Base-by-base conservation (phyloP, 2,888 invertebrate species). In the Macrophya alboannulata region DNA sequence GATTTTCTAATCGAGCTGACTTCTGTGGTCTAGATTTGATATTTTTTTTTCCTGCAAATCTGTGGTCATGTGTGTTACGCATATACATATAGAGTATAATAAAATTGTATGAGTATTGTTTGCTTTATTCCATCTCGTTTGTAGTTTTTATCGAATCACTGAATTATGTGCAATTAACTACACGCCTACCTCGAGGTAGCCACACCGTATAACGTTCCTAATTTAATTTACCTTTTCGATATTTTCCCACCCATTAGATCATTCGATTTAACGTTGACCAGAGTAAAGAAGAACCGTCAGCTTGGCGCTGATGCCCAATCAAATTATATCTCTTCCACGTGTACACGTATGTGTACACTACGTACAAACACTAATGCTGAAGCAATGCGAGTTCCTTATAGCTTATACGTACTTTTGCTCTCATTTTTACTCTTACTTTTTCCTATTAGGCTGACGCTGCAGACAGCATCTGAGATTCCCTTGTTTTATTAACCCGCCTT, bases 211-310 rank as follows among this genome's bases (percentile, higher is more conserved):
- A 45, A 45, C 21, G 5, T 31, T 9, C 8, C 21, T 74, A 74
- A 74, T 74, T 6, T 0, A 74, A 74, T 74, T 45, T 8, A 45
- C 45, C 72, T 25, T 31, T 10, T 21, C n/a, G 43, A 74, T 74
- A 74, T 74, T 45, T 74, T 45, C n/a, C 72, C 72, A 45, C 72
- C 72, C 72, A 74, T 74, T 74, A 74, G 72, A 25, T 74, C 45
- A 74, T 74, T 74, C 45, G 72, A 74, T 74, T 74, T 45, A 43
- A 43, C 72, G 25, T 45, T 74, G 72, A 45, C 72, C 72, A n/a
- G 21, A 74, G n/a, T 6, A 74, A 45, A 74, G 72, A 21, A 74
- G 45, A 74, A 21, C 21, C 43, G 72, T 43, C 43, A 43, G 43
- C 45, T 43, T 10, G 72, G 72, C n/a, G 31, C 37, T 37, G 68